phyloP scores from a whole-genome alignment of 2,888 invertebrate species.

The Pristionchus mayeri region DNA sequence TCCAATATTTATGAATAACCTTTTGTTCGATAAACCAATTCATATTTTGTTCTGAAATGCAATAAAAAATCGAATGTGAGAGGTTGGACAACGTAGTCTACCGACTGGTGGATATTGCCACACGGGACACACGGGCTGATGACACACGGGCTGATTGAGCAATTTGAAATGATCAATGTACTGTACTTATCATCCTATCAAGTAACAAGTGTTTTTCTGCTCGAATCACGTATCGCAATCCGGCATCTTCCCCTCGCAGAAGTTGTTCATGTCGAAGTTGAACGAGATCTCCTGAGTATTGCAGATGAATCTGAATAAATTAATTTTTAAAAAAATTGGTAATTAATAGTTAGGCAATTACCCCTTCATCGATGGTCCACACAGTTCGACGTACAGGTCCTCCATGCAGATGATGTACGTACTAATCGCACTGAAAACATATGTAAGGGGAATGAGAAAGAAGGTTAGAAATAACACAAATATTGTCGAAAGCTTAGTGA shows the following conservation, averaged over 20 bases:
- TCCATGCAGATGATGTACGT: conserved; percentile 4
- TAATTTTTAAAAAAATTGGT: neutral
- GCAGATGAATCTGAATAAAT: conserved; percentile 3
- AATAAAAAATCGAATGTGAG: too few relatives aligned
- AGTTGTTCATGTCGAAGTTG: conserved; percentile 36
- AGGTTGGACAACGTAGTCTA: too few relatives aligned
- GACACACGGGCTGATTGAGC: too few relatives aligned
- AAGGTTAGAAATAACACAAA: neutral
- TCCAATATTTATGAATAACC: too few relatives aligned
- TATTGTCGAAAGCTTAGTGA: neutral
- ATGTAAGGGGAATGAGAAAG: neutral
- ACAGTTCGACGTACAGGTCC: neutral
- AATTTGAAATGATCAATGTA: too few relatives aligned
- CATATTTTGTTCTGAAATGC: too few relatives aligned
- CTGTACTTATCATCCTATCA: too few relatives aligned
- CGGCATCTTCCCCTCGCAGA: conserved; percentile 17
- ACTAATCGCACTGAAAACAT: neutral
- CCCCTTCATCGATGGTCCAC: neutral
- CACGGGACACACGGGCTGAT: too few relatives aligned
- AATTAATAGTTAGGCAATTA: neutral
- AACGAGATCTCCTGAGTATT: conserved; percentile 24
- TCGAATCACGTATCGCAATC: neutral
- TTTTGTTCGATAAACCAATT: too few relatives aligned
- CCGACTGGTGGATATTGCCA: too few relatives aligned
- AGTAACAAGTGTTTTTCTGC: too few relatives aligned